Base-by-base conservation (phyloP, 2,113 vertebrate genomes). In the Guaruba guarouba region DNA sequence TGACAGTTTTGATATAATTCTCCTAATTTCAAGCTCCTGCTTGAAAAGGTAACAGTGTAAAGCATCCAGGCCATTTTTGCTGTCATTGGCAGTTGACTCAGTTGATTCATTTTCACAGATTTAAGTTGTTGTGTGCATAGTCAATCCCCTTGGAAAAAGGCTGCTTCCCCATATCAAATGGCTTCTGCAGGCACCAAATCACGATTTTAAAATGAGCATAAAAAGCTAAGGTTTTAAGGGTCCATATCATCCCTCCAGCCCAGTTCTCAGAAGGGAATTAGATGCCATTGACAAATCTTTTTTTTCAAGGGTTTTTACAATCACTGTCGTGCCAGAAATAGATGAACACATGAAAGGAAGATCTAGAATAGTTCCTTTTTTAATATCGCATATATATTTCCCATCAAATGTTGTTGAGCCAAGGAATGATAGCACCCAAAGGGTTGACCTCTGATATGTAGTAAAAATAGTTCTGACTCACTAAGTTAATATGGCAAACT, bases 1-100 rank as follows among this genome's bases (percentile, higher is more conserved):
- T 91, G 91, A 92, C 88, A 95, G 63, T 66, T 95, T 90, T 89
- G 92, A 83, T 86, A 77, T 95, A 95, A 88, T 93, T 95, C 88
- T 91, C 70, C 85, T 95, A 85, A 97, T 96, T 97, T 94, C 95
- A 96, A 92, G 85, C 77, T 93, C 61, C 61, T 67, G 0, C 61
- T 83, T 89, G 57, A 84, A 89, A 95, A 96, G 64, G 77, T 80
- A 87, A 52, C 48, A 41, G 80, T 35, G 75, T 96, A 92, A 1
- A 6, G 15, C 67, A 96, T 54, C 67, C 51, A 85, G 79, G 35
- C 12, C 79, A 77, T 90, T 97, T 94, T 48, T 94, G 82, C 85
- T 89, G 44, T 74, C 77, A 85, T 95, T 9, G 39, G 80, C 96
- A 95, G 79, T 94, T 92, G 90, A 95, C 82, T 94, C 84, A 22